Evolutionary conservation across 2,113 vertebrate genomes (phyloP).

Genomic region (Scytalopus superciliaris): DNA sequence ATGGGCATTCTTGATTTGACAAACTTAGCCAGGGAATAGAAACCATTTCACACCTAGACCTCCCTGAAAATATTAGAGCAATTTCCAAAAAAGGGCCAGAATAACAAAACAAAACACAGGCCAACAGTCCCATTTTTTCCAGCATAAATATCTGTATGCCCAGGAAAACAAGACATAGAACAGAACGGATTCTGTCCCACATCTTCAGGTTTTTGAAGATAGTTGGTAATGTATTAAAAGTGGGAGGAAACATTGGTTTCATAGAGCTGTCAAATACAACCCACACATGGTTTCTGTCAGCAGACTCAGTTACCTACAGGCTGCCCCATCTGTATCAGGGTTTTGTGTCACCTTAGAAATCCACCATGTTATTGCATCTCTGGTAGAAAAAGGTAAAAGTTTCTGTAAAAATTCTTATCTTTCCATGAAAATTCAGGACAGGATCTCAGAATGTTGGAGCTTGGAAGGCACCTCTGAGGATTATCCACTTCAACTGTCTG

Average conservation of each 20-base stretch:
- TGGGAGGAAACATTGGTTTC: background rate
- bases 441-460: background rate
- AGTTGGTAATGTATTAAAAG: background rate
- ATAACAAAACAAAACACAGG: background rate
- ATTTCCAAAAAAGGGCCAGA: background rate
- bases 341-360: background rate
- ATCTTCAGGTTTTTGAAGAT: background rate
- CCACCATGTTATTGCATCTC: background rate
- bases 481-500: rapidly evolving
- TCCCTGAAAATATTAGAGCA: background rate
- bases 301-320: background rate
- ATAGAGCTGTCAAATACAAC: background rate
- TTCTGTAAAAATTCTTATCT: background rate
- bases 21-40: background rate
- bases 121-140: background rate
- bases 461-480: background rate
- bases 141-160: rapidly evolving
- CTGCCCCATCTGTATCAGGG: rapidly evolving
- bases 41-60: background rate
- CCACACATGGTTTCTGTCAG: background rate
- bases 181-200: background rate
- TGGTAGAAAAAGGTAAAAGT: background rate
- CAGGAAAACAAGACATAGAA: background rate
- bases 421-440: background rate
- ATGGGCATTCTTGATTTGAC: background rate